Base-by-base conservation (phyloP, 2,797 vertebrate species). In the Pagetopsis macropterus region DNA sequence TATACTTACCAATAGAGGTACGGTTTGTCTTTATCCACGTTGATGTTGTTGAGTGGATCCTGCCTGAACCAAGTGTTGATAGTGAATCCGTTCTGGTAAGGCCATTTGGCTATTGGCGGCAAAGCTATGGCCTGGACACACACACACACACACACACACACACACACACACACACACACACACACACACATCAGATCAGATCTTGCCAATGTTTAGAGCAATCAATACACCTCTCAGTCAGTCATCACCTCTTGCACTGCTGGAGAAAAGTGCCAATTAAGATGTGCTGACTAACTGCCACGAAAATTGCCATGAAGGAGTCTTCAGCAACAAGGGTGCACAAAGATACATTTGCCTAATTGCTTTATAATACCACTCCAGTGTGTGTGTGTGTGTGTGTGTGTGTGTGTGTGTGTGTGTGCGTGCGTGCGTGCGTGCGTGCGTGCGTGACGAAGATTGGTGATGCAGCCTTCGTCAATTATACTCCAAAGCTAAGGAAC, bases 21-120 rank as follows among this genome's bases (percentile, higher is more conserved):
- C 23, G 98, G 98, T 91, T 99, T 99, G 93, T 99, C 97, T 93
- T 99, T 99, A 91, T 99, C 98, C 87, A 99, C 98, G 59, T 99
- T 99, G 91, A 99, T 99, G 92, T 99, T 99, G 93, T 99, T 99
- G 88, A 99, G 95, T 0, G 98, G 98, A 93, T 99, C 98, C 95
- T 98, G 99, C 76, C 98, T 96, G 95, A 99, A 99, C 98, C 98
- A 99, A 60, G 98, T 99, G 91, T 99, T 99, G 87, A 99, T 95
- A 58, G 98, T 99, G 92, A 99, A 99, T 84, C 98, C 98, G 71
- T 97, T 99, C 91, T 99, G 98, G 89, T 99, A 99, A 95, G 98
- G 98, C 98, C 98, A 99, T 95, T 99, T 99, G 88, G 98, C 98
- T 91, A 99, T 99, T 71, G 98, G 98, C 79, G 98, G 98, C 94